Percentiles rank a stretch among this genome's conserved stretches.
phyloP scores from a whole-genome alignment of 2,888 invertebrate species.

The Epistrophe eligans region DNA sequence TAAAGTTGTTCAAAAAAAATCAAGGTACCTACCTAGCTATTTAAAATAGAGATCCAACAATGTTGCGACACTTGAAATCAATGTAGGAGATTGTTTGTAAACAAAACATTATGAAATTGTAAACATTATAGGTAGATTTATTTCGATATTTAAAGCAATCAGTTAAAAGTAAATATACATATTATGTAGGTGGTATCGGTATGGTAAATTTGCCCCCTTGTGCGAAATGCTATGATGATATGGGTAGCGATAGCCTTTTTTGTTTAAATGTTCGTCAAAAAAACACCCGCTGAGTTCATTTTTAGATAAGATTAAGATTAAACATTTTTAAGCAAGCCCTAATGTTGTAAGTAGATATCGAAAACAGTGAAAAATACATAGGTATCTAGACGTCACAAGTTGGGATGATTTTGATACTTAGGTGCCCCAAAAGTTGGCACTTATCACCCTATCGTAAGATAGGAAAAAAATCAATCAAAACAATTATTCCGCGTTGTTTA shows the following conservation, averaged over 20 bases:
- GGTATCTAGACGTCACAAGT: too few species aligned
- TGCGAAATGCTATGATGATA: background rate
- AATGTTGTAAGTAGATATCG: too few species aligned
- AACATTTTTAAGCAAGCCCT: too few species aligned
- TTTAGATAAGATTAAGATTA: background rate
- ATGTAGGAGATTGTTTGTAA: conserved; percentile 46
- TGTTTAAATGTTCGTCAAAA: background rate
- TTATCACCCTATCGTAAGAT: too few species aligned
- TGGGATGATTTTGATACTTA: too few species aligned
- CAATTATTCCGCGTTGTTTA: too few species aligned
- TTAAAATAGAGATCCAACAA: conserved; percentile 1
- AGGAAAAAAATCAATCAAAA: too few species aligned
- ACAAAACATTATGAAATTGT: conserved; percentile 58
- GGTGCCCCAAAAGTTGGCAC: too few species aligned
- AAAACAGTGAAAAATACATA: too few species aligned
- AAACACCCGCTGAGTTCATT: background rate
- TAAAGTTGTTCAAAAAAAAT: background rate
- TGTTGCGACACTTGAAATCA: conserved; percentile 37
- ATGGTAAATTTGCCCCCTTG: background rate
- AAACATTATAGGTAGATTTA: conserved; percentile 23
- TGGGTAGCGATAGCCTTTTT: background rate
- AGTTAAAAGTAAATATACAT: background rate
- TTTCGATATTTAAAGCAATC: background rate
- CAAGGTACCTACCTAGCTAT: too few species aligned
- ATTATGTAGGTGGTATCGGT: background rate